phyloP scores from a whole-genome alignment of 2,888 invertebrate species.

The Meloe dianella region DNA sequence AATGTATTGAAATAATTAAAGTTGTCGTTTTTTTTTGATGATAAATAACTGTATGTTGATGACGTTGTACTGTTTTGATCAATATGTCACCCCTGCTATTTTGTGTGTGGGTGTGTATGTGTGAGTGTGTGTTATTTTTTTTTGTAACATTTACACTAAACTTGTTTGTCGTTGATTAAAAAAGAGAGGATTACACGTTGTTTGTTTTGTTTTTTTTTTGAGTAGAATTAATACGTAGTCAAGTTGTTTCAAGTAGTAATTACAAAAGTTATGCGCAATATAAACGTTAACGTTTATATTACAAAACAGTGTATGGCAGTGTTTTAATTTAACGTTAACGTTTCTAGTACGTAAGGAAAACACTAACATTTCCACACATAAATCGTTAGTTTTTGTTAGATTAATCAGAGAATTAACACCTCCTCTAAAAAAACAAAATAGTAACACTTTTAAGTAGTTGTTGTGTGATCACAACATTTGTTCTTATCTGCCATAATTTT shows the following conservation, averaged over 20 bases:
- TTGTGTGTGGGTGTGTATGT: constrained; percentile 30
- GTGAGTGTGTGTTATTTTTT: constrained; percentile 25
- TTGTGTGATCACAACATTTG: constrained; percentile 23
- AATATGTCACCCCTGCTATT: constrained; percentile 56
- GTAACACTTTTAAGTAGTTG: constrained; percentile 23
- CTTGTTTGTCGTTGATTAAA: constrained; percentile 15
- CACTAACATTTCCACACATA: neutral
- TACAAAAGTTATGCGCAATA: neutral
- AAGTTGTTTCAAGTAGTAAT: too few species aligned
- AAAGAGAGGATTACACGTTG: constrained; percentile 7
- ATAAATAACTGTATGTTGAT: neutral
- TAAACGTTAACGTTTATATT: neutral
- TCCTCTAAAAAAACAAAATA: neutral
- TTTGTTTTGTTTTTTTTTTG: neutral
- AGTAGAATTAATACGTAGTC: too few species aligned
- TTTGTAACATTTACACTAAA: constrained; percentile 15
- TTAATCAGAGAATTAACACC: too few species aligned
- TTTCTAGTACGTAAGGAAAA: neutral
- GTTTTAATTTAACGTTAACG: neutral
- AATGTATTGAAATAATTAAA: neutral
- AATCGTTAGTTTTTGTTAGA: constrained; percentile 19
- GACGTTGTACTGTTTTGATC: constrained; percentile 42
- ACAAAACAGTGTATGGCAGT: neutral
- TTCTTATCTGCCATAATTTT: constrained; percentile 36
- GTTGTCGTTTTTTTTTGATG: neutral